Percentiles rank a stretch among this genome's conserved stretches.
Conservation (phyloP, 2,888 invertebrate genomes). For the Lycaena phlaeas region DNA sequence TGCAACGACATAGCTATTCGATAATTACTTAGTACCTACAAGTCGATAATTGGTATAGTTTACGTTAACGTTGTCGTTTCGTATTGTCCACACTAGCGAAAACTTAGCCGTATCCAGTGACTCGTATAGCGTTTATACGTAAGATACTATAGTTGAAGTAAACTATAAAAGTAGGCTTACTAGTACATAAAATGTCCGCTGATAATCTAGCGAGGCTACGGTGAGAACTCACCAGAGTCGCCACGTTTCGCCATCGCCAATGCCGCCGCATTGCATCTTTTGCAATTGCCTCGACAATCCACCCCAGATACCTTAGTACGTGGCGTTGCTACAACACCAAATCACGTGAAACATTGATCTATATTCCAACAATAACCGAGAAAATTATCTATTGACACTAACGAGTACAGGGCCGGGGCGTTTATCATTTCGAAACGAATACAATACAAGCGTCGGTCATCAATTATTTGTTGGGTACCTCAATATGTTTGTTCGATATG, state of each 20-base stretch:
- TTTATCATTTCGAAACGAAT: constrained; percentile 15
- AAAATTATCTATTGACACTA: constrained; percentile 23
- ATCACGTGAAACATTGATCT: constrained; percentile 22
- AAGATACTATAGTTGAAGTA: too few relatives aligned
- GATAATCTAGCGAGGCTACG: constrained; percentile 21
- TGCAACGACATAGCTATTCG: too few relatives aligned
- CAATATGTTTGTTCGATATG: too few relatives aligned
- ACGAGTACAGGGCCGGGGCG: constrained; percentile 30
- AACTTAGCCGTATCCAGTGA: too few relatives aligned
- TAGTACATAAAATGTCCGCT: neutral
- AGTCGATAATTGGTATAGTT: too few relatives aligned
- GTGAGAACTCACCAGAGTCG: constrained; percentile 51
- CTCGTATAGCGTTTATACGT: too few relatives aligned
- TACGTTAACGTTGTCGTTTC: too few relatives aligned
- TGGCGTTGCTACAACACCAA: constrained; percentile 36
- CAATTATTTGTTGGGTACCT: constrained; percentile 1
- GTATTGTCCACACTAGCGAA: too few relatives aligned
- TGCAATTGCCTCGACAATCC: constrained; percentile 47
- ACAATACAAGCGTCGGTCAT: neutral
- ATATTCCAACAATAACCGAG: constrained; percentile 21
- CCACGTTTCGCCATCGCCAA: constrained; percentile 45
- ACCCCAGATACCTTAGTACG: constrained; percentile 43
- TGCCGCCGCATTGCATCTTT: constrained; percentile 52
- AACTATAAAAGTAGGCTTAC: too few relatives aligned
- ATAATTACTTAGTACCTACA: too few relatives aligned